These are phyloP conservation scores for Lacerta agilis DNA, from an alignment of 2,797 vertebrate species.

Conservation along the genomic window DNA sequence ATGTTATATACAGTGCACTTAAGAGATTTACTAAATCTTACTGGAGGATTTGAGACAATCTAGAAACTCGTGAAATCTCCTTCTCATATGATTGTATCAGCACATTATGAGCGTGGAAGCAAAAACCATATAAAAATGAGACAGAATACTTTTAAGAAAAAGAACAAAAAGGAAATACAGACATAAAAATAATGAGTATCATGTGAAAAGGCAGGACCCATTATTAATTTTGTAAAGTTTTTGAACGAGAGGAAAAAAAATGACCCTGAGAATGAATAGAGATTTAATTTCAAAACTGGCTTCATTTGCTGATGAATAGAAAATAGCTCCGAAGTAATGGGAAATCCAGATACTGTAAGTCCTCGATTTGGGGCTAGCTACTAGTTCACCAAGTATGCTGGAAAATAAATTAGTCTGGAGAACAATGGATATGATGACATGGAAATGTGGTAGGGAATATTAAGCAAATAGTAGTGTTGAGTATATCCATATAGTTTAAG, in stretches of 20 bases:
- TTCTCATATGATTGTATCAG: background rate
- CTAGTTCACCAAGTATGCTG: constrained; percentile 63
- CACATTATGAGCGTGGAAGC: background rate
- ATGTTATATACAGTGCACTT: background rate
- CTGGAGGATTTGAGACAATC: background rate
- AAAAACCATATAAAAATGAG: background rate
- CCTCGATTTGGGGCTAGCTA: constrained; percentile 65
- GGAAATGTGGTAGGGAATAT: constrained; percentile 53
- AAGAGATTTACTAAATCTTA: background rate
- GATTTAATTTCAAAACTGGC: background rate
- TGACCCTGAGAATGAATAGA: background rate
- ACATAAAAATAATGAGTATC: background rate
- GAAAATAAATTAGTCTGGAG: constrained; percentile 69
- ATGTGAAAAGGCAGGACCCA: background rate
- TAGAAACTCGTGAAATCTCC: background rate
- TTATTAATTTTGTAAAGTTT: background rate
- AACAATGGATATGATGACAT: constrained; percentile 64
- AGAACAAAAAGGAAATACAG: background rate
- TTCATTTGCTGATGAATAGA: constrained; percentile 37
- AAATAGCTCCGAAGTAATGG: constrained; percentile 27
- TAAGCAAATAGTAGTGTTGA: background rate
- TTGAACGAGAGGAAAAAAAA: background rate
- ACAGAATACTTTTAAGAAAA: background rate
- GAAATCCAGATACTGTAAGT: constrained; percentile 54
- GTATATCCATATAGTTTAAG: background rate